Conservation (phyloP, 2,797 vertebrate species). For the Oreochromis grahami region DNA sequence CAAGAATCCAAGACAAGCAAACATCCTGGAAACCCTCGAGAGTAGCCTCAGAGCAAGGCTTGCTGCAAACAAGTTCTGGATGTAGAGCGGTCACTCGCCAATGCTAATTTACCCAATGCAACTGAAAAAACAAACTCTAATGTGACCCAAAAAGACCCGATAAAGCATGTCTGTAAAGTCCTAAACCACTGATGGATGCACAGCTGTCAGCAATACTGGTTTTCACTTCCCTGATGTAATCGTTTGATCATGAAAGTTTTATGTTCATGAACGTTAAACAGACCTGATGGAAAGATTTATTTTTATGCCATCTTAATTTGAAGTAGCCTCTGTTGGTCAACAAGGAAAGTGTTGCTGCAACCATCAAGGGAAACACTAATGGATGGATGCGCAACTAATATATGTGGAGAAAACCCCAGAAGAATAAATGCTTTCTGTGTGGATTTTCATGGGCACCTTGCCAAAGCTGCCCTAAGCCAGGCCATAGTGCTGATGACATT, state of each 20-base stretch:
- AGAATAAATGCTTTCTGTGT: background rate
- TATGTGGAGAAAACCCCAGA: background rate
- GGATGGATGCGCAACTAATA: background rate
- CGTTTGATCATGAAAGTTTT: background rate
- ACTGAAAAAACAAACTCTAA: background rate
- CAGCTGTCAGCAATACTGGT: background rate
- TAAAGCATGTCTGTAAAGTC: background rate
- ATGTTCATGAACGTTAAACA: background rate
- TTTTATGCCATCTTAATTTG: background rate
- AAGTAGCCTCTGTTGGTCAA: background rate
- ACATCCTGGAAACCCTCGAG: background rate
- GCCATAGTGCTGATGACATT: background rate
- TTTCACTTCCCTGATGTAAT: background rate
- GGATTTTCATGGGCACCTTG: background rate
- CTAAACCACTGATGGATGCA: background rate
- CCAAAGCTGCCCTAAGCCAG: background rate
- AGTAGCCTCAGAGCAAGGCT: rapidly evolving
- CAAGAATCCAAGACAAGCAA: background rate
- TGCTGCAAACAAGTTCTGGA: background rate
- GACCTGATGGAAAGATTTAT: background rate
- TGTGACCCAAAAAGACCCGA: background rate
- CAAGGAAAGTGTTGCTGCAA: background rate
- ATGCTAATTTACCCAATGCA: background rate
- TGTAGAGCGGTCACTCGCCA: background rate
- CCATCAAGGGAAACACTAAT: background rate